Base-by-base conservation (phyloP, 2,888 invertebrate species). In the Tinea trinotella region DNA sequence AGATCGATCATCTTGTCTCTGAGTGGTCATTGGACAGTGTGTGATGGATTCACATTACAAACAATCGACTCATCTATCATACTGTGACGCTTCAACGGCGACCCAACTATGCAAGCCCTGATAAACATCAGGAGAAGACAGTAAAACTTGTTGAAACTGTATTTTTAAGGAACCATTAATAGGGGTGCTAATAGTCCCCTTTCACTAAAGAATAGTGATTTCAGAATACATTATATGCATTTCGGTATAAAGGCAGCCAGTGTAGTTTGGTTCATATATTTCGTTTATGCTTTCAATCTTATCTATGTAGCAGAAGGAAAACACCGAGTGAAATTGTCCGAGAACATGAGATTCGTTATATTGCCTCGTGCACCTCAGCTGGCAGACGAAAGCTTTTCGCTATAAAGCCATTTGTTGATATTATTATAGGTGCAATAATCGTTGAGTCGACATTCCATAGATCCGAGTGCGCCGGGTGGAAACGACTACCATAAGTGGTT, bases 51-150 rank as follows among this genome's bases (percentile, higher is more conserved):
- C 61, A 54, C 61, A 61, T 60, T 58, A 53, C 58, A 63, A 67
- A 73, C 73, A 70, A 70, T 69, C 68, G 66, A 57, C 55, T 66
- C 65, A 75, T 74, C 73, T 63, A 70, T 74, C 74, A 74, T 61
- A 56, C 57, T 55, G 58, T 59, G 62, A 60, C 61, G 50, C 50
- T 13, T 50, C 19, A n/a, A 18, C 48, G 50, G 13, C 50, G 24
- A 50, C 50, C 24, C 18, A 40, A 40, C 40, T 40, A 40, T 40
- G 40, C 40, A 30, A 7, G 30, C 30, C n/a, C 6, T 40, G 40
- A 40, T 40, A 40, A 3, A 13, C 15, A 40, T 40, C 40, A 2
- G 15, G 40, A 40, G n/a, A 40, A 40, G 3, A 13, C n/a, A 10
- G 30, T 10, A 30, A 7, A 30, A 30, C 30, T 30, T 4, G 30